Evolutionary conservation across 2,888 invertebrate species (phyloP).

Genomic region (Linhomoeus sp.): DNA sequence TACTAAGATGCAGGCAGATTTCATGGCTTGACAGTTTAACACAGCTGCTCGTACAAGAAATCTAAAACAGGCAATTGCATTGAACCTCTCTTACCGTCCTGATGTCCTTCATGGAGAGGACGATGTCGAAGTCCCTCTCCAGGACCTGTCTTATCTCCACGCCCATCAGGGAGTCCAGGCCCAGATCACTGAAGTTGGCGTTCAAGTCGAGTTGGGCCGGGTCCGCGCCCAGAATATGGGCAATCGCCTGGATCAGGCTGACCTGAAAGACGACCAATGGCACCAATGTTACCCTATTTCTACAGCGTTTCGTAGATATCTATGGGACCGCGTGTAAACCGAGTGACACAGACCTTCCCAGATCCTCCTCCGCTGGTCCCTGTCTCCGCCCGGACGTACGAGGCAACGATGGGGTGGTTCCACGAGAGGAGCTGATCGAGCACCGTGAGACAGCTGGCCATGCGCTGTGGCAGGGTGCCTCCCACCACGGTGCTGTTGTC

Average conservation of each 20-base stretch:
- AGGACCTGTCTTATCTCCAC: constrained; percentile 61
- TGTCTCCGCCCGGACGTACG: constrained; percentile 22
- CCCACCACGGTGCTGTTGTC: constrained; percentile 69
- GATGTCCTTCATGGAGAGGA: constrained; percentile 70
- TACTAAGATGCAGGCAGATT: no score
- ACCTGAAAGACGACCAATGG: no score
- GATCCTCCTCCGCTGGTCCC: constrained; percentile 41
- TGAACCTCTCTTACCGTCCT: constrained; percentile 34
- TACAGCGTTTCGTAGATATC: no score
- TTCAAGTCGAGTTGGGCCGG: constrained; percentile 48
- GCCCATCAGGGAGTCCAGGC: constrained; percentile 92
- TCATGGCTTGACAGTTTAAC: no score
- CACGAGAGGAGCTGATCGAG: constrained; percentile 76
- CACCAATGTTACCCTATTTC: no score
- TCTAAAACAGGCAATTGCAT: neutral
- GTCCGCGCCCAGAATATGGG: constrained; percentile 44
- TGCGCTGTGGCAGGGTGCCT: constrained; percentile 84
- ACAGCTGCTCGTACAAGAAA: no score
- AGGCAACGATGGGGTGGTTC: constrained; percentile 40
- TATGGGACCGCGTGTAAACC: no score
- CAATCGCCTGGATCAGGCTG: constrained; percentile 3
- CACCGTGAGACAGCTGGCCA: constrained; percentile 66
- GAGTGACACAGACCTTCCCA: no score
- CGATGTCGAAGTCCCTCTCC: constrained; percentile 48
- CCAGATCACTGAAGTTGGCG: constrained; percentile 67